These are phyloP conservation scores for Adelphocoris suturalis DNA, from an alignment of 2,888 invertebrate species.

Conservation along the genomic window DNA sequence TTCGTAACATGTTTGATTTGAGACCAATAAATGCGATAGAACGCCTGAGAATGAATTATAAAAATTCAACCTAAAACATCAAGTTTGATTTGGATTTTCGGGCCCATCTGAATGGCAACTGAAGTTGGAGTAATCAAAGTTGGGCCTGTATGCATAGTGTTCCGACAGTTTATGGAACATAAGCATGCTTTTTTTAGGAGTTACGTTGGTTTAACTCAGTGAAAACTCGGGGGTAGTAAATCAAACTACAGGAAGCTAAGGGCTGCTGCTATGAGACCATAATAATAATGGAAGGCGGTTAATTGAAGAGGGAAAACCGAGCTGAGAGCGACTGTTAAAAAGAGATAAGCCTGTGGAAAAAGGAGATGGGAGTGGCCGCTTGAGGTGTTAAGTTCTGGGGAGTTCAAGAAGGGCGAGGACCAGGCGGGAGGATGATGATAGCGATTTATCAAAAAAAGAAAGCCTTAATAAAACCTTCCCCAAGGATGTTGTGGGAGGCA, in stretches of 20 bases:
- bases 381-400: constrained; percentile 60
- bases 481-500: constrained; percentile 19
- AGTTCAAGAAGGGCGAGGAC: constrained; percentile 37
- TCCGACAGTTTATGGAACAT: too few species aligned
- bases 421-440: constrained; percentile 55
- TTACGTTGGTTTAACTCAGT: too few species aligned
- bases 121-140: too few species aligned
- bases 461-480: constrained; percentile 61
- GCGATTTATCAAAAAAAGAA: constrained; percentile 61
- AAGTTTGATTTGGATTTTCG: too few species aligned
- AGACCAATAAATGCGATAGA: too few species aligned
- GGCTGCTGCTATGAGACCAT: background rate
- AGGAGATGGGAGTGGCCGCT: constrained; percentile 38
- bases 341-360: constrained; percentile 69
- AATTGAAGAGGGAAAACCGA: constrained; percentile 60
- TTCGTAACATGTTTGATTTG: too few species aligned
- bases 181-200: too few species aligned
- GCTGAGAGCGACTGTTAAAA: constrained; percentile 67
- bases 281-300: constrained; percentile 47
- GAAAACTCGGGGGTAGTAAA: constrained; percentile 4
- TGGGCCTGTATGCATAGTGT: too few species aligned
- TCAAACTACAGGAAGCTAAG: constrained; percentile 6
- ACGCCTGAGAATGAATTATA: too few species aligned
- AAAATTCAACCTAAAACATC: too few species aligned
- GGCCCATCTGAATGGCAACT: too few species aligned